phyloP scores from a whole-genome alignment of 2,797 vertebrate genomes.

The Stomatorhinus walkeri region DNA sequence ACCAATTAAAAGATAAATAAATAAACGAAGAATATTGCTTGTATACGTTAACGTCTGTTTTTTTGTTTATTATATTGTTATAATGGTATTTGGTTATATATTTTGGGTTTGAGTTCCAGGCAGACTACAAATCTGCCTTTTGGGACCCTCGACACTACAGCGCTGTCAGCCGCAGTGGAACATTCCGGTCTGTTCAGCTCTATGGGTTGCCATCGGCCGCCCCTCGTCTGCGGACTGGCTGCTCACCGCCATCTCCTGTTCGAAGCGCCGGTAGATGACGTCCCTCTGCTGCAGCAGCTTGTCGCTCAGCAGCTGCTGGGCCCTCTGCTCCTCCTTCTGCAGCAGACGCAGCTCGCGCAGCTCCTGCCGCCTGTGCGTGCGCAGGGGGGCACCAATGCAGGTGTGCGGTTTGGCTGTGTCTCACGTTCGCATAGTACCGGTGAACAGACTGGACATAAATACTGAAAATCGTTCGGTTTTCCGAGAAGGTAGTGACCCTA shows the following conservation, averaged over 20 bases:
- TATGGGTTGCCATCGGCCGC: neutral
- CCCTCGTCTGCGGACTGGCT: neutral
- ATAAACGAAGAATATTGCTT: too few relatives aligned
- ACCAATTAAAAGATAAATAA: too few relatives aligned
- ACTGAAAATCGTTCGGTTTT: neutral
- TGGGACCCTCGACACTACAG: too few relatives aligned
- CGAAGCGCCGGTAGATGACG: constrained; percentile 75
- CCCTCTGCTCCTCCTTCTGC: constrained; percentile 78
- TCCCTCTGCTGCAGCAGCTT: constrained; percentile 76
- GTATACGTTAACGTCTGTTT: too few relatives aligned
- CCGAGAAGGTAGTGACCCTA: neutral
- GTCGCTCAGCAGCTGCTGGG: constrained; percentile 75
- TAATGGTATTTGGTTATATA: neutral
- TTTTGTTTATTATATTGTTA: neutral
- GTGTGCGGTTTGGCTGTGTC: neutral
- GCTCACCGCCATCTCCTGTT: constrained; percentile 78
- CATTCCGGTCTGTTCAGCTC: neutral
- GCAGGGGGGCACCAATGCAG: constrained; percentile 13
- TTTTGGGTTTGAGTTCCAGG: neutral
- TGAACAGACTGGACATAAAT: neutral
- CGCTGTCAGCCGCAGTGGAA: neutral
- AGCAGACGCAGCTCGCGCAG: constrained; percentile 74
- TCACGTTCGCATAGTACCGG: neutral
- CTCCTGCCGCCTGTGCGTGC: constrained; percentile 77
- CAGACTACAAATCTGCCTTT: neutral